phyloP scores from a whole-genome alignment of 23 tunicate species.

The Trididemnum nubilum region DNA sequence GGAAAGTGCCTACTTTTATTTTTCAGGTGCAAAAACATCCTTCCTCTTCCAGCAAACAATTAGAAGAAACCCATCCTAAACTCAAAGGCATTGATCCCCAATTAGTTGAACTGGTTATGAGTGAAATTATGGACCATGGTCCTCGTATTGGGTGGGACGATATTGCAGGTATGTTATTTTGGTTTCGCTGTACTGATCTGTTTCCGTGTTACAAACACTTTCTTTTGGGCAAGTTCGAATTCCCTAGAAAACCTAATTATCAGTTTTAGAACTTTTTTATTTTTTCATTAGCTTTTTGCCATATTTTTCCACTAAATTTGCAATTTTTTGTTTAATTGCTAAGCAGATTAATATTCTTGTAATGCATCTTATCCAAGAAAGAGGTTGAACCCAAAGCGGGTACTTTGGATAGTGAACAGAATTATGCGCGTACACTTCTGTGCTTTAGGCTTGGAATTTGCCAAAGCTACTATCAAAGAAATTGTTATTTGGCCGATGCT shows the following conservation, averaged over 20 bases:
- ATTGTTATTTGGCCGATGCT: slow-evolving; percentile 95
- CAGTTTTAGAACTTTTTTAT: too few relatives aligned
- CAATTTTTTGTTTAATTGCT: too few relatives aligned
- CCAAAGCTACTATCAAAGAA: slow-evolving; percentile 94
- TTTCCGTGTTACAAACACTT: background rate
- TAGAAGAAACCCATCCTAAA: slow-evolving; percentile 46
- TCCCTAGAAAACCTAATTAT: background rate
- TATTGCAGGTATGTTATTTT: slow-evolving; percentile 77
- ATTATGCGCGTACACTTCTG: too few relatives aligned
- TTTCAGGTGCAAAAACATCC: background rate
- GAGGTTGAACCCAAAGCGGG: too few relatives aligned
- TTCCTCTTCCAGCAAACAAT: background rate
- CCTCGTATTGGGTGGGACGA: slow-evolving; percentile 88
- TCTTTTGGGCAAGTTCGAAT: background rate
- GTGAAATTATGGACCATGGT: slow-evolving; percentile 96
- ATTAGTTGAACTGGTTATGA: slow-evolving; percentile 79
- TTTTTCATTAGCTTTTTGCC: too few relatives aligned
- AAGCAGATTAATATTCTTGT: too few relatives aligned
- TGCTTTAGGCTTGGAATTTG: slow-evolving; percentile 85
- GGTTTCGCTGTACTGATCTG: background rate
- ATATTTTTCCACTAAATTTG: too few relatives aligned
- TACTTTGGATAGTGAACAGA: too few relatives aligned
- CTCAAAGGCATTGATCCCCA: slow-evolving; percentile 95
- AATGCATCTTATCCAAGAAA: too few relatives aligned
- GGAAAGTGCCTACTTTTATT: too few relatives aligned